Percentiles rank a stretch among this genome's conserved stretches.
These are phyloP conservation scores for Enteromius afrohamiltoni DNA, from an alignment of 2,797 vertebrate species.

Conservation along the genomic window DNA sequence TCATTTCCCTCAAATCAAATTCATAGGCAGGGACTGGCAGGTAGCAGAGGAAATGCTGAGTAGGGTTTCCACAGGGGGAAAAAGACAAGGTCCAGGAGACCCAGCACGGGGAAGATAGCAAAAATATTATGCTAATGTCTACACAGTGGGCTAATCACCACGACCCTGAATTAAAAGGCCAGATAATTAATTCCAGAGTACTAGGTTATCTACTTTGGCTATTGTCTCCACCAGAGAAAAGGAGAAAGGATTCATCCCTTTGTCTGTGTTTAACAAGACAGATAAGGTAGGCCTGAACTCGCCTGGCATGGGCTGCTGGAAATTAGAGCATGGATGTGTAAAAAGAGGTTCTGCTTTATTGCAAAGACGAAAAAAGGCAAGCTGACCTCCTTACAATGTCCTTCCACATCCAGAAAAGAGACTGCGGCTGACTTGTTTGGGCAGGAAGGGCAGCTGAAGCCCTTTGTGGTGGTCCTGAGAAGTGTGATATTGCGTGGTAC, in stretches of 20 bases:
- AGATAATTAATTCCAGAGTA: slow-evolving; percentile 85
- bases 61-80: slow-evolving; percentile 52
- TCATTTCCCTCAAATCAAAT: slow-evolving; percentile 88
- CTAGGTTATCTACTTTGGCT: slow-evolving; percentile 77
- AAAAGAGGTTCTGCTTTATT: slow-evolving; percentile 49
- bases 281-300: slow-evolving; percentile 66
- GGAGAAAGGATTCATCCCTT: slow-evolving; percentile 64
- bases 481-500: slow-evolving; percentile 35
- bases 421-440: slow-evolving; percentile 56
- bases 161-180: slow-evolving; percentile 81
- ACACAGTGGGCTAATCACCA: slow-evolving; percentile 81
- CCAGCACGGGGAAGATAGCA: slow-evolving; percentile 78
- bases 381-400: slow-evolving; percentile 51
- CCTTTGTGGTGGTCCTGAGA: slow-evolving; percentile 14
- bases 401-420: slow-evolving; percentile 49
- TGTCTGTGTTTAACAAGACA: slow-evolving; percentile 68
- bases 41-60: slow-evolving; percentile 70
- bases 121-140: slow-evolving; percentile 88
- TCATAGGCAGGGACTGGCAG: slow-evolving; percentile 86
- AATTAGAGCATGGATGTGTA: slow-evolving; percentile 63
- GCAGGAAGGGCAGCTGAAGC: slow-evolving; percentile 36
- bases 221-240: slow-evolving; percentile 77
- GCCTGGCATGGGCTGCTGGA: slow-evolving; percentile 56
- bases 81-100: slow-evolving; percentile 77
- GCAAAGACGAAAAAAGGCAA: slow-evolving; percentile 51